Conservation (phyloP, 2,888 invertebrate species). For the Lysandra coridon region DNA sequence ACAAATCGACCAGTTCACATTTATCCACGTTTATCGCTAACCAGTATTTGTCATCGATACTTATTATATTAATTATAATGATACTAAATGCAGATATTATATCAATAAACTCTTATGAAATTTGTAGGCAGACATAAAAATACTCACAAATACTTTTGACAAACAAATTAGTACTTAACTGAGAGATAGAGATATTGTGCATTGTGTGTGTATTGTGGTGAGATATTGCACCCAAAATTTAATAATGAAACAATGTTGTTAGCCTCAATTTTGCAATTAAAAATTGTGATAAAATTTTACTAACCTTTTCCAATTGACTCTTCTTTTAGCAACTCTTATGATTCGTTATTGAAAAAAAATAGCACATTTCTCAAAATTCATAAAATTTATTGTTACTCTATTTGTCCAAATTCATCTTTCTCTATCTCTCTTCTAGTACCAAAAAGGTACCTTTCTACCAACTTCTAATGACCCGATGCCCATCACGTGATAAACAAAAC, state of each 20-base stretch:
- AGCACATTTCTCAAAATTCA: too few species aligned
- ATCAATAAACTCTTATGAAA: background rate
- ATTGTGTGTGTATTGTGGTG: too few species aligned
- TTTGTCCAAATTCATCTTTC: background rate
- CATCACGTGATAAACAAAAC: slow-evolving; percentile 30
- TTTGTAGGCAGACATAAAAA: background rate
- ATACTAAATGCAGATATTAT: background rate
- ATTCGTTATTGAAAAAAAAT: too few species aligned
- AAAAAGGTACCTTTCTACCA: background rate
- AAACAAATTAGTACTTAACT: background rate
- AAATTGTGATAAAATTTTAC: too few species aligned
- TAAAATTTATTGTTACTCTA: too few species aligned
- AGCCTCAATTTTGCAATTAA: too few species aligned
- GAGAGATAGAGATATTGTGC: too few species aligned
- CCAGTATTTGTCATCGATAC: slow-evolving; percentile 30
- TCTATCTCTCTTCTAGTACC: background rate
- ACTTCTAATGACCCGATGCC: background rate
- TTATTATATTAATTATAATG: background rate
- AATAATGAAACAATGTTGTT: too few species aligned
- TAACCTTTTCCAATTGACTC: too few species aligned
- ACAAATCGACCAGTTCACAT: slow-evolving; percentile 30
- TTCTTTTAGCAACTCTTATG: too few species aligned
- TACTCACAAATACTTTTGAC: background rate
- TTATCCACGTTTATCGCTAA: slow-evolving; percentile 20
- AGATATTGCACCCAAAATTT: too few species aligned